These are phyloP conservation scores for Pseudococcus jackbeardsleyi DNA, from an alignment of 2,888 invertebrate species.

Conservation along the genomic window DNA sequence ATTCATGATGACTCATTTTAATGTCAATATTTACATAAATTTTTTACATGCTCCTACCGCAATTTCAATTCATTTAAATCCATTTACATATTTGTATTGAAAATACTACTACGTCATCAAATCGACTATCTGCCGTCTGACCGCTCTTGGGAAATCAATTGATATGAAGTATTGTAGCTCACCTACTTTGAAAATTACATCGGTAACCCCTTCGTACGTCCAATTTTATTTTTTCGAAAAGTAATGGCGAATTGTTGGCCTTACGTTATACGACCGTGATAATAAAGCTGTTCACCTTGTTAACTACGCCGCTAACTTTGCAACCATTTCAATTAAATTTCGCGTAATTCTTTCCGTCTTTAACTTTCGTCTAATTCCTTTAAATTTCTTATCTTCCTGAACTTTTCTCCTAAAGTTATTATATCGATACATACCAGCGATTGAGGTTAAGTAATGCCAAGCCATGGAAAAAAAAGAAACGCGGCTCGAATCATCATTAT, in stretches of 20 bases:
- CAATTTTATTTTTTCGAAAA: neutral
- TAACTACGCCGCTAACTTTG: constrained; percentile 34
- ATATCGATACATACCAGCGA: neutral
- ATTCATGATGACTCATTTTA: neutral
- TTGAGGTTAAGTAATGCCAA: neutral
- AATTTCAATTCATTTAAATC: neutral
- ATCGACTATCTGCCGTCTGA: neutral
- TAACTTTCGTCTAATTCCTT: constrained; percentile 8
- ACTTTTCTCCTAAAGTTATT: constrained; percentile 13
- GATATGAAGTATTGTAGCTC: neutral
- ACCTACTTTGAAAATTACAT: neutral
- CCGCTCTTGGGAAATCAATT: constrained; percentile 10
- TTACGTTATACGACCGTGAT: constrained; percentile 21
- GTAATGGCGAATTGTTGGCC: constrained; percentile 24
- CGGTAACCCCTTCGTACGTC: neutral
- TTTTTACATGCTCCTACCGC: neutral
- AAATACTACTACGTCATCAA: neutral
- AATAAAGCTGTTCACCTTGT: constrained; percentile 46
- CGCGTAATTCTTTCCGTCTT: neutral
- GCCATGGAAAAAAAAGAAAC: neutral
- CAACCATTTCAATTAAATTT: constrained; percentile 20
- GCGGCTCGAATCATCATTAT: constrained; percentile 12
- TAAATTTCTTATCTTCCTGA: constrained; percentile 16
- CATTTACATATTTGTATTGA: neutral
- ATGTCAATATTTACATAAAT: neutral